Base-by-base conservation (phyloP, 2,113 vertebrate species). In the Cryptomyrus ogoouensis region DNA sequence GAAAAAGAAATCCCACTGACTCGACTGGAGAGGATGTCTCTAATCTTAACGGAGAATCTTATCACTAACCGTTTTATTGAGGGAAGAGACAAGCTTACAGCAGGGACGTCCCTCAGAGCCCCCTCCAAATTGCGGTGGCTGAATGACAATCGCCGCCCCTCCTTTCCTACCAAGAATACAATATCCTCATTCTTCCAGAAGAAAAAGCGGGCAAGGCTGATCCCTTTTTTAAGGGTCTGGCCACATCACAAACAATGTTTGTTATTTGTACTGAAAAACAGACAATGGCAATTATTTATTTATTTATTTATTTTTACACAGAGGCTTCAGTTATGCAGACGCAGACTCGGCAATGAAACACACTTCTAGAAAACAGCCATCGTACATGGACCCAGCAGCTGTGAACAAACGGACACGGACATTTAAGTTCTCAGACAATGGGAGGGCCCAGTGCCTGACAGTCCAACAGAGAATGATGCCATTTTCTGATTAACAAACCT, bases 1-100 rank as follows among this genome's bases (percentile, higher is more conserved):
- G 17, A 19, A 44, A 46, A 83, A 46, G 27, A 7, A 85, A 56
- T 56, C 24, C 52, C 53, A 83, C 13, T 12, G 42, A 80, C 89
- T 58, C 42, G 21, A 52, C n/a, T 47, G 13, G 46, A 89, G 52
- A 89, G 42, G 24, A 58, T 35, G 52, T 7, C 44, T 83, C 39
- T 84, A 46, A 89, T 84, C 53, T 46, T 24, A 89, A 49, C 50
- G 17, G 10, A 84, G 27, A 49, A 83, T 83, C 77, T 42, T 46
- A 52, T 89, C 74, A 89, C 53, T 44, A n/a, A 24, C 49, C 10
- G n/a, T 62, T 85, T 89, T 58, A 62, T 89, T 50, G 42, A 3
- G 42, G 24, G n/a, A 39, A 47, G 74, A 89, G 66, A 89, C 49
- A 46, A 56, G 17, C 49, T n/a, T 27, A 56, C 19, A 5, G 35